phyloP scores from a whole-genome alignment of 2,888 invertebrate species.

The Hyppa rectilinea region DNA sequence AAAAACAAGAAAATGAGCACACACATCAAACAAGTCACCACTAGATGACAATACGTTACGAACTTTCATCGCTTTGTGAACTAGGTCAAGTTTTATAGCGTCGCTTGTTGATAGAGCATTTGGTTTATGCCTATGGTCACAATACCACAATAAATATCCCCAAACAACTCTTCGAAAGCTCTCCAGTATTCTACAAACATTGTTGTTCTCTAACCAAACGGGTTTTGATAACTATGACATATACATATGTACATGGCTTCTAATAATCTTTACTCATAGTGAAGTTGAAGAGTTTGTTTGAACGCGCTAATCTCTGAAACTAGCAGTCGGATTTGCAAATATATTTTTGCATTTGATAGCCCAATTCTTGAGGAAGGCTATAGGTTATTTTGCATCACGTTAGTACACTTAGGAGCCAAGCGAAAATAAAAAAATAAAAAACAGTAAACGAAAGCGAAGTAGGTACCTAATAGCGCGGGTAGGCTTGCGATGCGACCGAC shows the following conservation, averaged over 20 bases:
- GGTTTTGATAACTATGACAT: constrained; percentile 46
- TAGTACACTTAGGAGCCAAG: too few species aligned
- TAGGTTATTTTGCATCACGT: too few species aligned
- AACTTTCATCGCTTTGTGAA: constrained; percentile 25
- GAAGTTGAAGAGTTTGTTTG: too few species aligned
- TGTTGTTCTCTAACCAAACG: constrained; percentile 48
- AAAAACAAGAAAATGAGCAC: background rate
- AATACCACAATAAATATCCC: constrained; percentile 66
- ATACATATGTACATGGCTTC: constrained; percentile 33
- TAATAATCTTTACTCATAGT: too few species aligned
- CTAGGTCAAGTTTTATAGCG: constrained; percentile 30
- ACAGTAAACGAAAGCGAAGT: too few species aligned
- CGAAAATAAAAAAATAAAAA: too few species aligned
- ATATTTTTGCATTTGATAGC: too few species aligned
- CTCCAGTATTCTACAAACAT: constrained; percentile 42
- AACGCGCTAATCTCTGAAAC: too few species aligned
- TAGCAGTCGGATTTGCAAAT: too few species aligned
- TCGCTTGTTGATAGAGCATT: constrained; percentile 30
- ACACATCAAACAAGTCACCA: background rate
- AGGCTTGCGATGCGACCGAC: too few species aligned
- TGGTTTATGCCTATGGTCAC: constrained; percentile 49
- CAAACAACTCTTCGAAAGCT: constrained; percentile 50
- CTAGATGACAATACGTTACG: constrained; percentile 6
- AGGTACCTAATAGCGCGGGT: too few species aligned
- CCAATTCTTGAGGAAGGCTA: too few species aligned